phyloP scores from a whole-genome alignment of 2,113 vertebrate genomes.

The Macrotis lagotis region DNA sequence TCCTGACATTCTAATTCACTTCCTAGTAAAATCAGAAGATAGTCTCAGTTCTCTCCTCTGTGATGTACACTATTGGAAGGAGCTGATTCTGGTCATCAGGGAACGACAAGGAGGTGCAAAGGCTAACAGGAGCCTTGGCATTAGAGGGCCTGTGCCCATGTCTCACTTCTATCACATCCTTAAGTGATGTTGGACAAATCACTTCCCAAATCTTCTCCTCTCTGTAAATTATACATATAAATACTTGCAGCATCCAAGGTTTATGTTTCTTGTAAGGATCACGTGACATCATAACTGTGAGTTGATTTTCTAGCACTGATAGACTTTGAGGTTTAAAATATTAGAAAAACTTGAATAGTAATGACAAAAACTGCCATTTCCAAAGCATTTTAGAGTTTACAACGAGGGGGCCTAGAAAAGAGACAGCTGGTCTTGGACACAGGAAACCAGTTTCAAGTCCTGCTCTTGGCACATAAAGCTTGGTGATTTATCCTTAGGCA shows the following conservation, averaged over 20 bases:
- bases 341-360: not conserved
- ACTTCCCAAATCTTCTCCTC: not conserved
- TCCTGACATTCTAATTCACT: not conserved
- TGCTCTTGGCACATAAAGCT: not conserved
- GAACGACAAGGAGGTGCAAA: not conserved
- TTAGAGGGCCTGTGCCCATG: not conserved
- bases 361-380: not conserved
- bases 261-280: not conserved
- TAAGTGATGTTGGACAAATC: not conserved
- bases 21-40: not conserved
- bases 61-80: not conserved
- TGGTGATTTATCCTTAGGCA: not conserved
- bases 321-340: not conserved
- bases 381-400: not conserved
- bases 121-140: too few species aligned
- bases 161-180: not conserved
- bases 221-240: not conserved
- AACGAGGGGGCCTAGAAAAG: not conserved
- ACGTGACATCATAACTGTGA: not conserved
- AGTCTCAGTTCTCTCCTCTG: not conserved
- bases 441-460: not conserved
- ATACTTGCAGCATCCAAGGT: not conserved
- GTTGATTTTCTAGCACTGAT: not conserved
- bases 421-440: not conserved
- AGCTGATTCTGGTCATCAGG: not conserved